Evolutionary conservation across 2,113 vertebrate species (phyloP), one percentile per base, ranked within the genome.

Genomic region (Anser cygnoides): DNA sequence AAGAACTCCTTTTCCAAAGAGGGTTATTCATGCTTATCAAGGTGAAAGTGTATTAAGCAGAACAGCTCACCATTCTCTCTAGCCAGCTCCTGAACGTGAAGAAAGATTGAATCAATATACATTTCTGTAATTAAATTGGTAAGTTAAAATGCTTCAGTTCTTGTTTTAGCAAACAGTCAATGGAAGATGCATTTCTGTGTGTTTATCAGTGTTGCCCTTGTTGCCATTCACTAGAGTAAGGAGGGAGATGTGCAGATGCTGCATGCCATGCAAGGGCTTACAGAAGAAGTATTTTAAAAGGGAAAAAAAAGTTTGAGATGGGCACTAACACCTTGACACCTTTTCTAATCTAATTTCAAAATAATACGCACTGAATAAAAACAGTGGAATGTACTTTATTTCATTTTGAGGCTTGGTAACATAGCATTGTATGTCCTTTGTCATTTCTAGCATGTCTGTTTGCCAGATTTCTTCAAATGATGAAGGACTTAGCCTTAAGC

Each of bases 61-160:
- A 91, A 33, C 31, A 72, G 55, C 68, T 65, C 41, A 19, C 66
- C 89, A 43, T 92, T 87, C 59, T 91, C n/a, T 92, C 68, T 70
- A 72, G 71, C 75, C 57, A 15, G 11, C 72, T 95, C 43, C 80
- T 91, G 87, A 87, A 91, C 73, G 46, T 91, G 68, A 78, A 70
- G 43, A 77, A 87, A 89, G 70, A 46, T 50, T 73, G 35, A 95
- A 61, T 95, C 89, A 62, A 91, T 87, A 81, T 74, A 93, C 89
- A 89, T 87, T 85, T 91, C 70, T 90, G 37, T 87, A 65, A 75
- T 82, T 66, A 74, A 96, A 93, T 67, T 88, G 79, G 67, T 81
- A 57, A 67, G 67, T 84, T 77, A 84, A 92, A 96, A 91, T 6
- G 49, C 68, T 80, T 0, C 3, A 87, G 77, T 68, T 82, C 80